phyloP scores from a whole-genome alignment of 2,797 vertebrate species.

The Calcarius lapponicus region DNA sequence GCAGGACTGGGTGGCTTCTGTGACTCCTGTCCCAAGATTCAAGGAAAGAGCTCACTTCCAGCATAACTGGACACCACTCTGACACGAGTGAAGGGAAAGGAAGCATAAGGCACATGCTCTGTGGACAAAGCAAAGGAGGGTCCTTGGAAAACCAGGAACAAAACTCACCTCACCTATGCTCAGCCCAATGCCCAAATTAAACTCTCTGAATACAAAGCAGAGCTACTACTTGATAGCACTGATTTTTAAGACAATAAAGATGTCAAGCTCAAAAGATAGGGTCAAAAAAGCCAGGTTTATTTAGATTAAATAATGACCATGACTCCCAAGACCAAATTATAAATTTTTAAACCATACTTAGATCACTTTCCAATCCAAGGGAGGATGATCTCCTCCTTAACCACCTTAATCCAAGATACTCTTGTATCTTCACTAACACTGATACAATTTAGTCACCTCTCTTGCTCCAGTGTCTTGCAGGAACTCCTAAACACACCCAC shows the following conservation, averaged over 20 bases:
- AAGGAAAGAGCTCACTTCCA: background rate
- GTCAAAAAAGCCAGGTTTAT: background rate
- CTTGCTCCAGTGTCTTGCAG: background rate
- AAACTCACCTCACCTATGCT: background rate
- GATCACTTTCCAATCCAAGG: background rate
- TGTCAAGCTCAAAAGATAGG: background rate
- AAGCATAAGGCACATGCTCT: background rate
- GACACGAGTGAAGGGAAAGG: background rate
- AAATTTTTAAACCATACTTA: background rate
- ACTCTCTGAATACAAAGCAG: background rate
- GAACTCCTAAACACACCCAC: background rate
- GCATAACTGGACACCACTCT: accelerated
- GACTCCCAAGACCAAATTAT: background rate
- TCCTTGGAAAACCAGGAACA: background rate
- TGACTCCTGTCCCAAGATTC: background rate
- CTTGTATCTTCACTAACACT: background rate
- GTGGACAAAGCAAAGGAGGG: background rate
- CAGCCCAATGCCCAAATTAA: background rate
- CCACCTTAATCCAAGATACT: background rate
- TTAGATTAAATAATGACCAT: background rate
- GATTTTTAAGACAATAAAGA: background rate
- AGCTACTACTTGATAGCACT: background rate
- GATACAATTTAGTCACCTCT: background rate
- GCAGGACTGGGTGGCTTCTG: background rate
- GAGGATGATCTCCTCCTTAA: background rate